Percentiles rank a stretch among this genome's conserved stretches.
Evolutionary conservation across 2,797 vertebrate genomes (phyloP).

Genomic region (Halcyon smyrnensis): DNA sequence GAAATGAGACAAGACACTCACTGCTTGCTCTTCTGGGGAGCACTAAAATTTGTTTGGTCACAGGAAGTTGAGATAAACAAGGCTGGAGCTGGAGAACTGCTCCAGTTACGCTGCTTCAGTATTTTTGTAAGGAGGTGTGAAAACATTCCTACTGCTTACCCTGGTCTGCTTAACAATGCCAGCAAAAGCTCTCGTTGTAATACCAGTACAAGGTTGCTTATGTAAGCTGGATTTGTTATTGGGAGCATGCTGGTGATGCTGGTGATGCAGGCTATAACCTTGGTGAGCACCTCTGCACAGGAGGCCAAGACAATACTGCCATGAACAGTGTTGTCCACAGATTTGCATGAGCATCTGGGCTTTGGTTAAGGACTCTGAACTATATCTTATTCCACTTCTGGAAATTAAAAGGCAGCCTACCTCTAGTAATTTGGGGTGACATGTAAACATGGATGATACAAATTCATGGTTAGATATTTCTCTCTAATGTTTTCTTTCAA

Average conservation of each 20-base stretch:
- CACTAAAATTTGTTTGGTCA: background rate
- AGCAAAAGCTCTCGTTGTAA: background rate
- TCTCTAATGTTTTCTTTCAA: background rate
- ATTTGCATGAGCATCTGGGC: background rate
- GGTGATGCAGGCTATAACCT: background rate
- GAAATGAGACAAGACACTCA: background rate
- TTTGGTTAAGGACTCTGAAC: background rate
- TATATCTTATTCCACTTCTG: background rate
- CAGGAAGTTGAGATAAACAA: background rate
- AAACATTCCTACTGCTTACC: background rate
- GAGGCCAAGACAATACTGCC: accelerated
- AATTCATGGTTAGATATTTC: background rate
- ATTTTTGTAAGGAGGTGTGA: background rate
- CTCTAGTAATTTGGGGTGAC: background rate
- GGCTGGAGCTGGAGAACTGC: background rate
- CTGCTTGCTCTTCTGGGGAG: background rate
- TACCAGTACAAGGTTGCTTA: accelerated
- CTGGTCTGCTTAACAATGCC: background rate
- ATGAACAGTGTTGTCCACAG: background rate
- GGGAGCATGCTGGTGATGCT: accelerated
- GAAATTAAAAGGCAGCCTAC: background rate
- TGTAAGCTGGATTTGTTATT: background rate
- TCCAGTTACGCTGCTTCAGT: background rate
- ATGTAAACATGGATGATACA: background rate
- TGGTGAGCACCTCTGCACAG: background rate